Evolutionary conservation across 1,140 invertebrate species (phyloP).

Genomic region (Solen grandis): DNA sequence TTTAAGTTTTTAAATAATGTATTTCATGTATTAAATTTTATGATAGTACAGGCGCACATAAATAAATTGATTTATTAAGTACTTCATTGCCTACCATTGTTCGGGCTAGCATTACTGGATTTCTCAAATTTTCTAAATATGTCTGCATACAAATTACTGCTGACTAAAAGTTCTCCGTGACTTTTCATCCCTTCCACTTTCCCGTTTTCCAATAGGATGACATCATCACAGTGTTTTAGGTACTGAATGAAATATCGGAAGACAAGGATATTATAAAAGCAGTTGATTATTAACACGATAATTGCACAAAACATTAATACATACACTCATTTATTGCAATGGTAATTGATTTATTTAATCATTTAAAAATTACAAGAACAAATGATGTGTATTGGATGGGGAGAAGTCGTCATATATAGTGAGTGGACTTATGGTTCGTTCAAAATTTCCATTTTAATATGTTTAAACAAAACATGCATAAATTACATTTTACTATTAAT

Average conservation of each 20-base stretch:
- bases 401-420: too few relatives aligned
- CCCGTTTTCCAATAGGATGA: slow-evolving; percentile 81
- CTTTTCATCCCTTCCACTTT: slow-evolving; percentile 73
- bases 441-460: too few relatives aligned
- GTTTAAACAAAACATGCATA: too few relatives aligned
- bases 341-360: neutral
- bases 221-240: slow-evolving; percentile 82
- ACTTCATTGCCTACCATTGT: too few relatives aligned
- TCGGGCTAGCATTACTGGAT: neutral
- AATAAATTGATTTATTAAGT: too few relatives aligned
- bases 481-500: too few relatives aligned
- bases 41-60: too few relatives aligned
- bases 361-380: too few relatives aligned
- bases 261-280: neutral
- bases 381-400: too few relatives aligned
- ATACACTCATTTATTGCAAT: neutral
- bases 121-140: slow-evolving; percentile 72
- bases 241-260: slow-evolving; percentile 61
- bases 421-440: too few relatives aligned
- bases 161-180: slow-evolving; percentile 65
- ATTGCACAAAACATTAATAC: neutral
- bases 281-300: too few relatives aligned
- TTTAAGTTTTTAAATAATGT: neutral
- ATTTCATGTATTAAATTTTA: neutral
- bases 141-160: slow-evolving; percentile 78